These are phyloP conservation scores for Sebastes wilsoni DNA, from an alignment of 2,797 vertebrate genomes.

Conservation along the genomic window DNA sequence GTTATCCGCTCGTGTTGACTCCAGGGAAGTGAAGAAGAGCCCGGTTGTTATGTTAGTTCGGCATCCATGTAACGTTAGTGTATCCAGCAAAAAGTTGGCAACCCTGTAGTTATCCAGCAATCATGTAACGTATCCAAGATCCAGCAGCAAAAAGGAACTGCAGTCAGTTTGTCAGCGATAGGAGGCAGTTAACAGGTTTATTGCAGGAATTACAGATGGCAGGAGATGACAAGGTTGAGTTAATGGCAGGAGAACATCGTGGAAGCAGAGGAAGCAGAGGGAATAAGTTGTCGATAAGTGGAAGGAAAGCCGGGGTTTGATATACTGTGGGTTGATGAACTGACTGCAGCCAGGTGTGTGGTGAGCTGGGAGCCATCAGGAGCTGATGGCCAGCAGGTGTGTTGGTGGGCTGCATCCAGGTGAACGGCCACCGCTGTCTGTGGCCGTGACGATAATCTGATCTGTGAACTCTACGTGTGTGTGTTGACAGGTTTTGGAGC, in stretches of 20 bases:
- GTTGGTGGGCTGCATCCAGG: background rate
- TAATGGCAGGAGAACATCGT: background rate
- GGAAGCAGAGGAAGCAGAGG: background rate
- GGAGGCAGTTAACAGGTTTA: background rate
- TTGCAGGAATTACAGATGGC: background rate
- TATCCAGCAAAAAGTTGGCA: background rate
- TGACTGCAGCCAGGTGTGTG: background rate
- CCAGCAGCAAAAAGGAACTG: too few species aligned
- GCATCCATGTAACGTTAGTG: background rate
- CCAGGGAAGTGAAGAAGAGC: background rate
- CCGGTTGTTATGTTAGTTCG: background rate
- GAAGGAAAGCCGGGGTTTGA: background rate
- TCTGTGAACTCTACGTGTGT: background rate
- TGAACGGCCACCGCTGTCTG: background rate
- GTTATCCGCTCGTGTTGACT: background rate
- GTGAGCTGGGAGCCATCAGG: background rate
- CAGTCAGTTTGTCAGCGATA: too few species aligned
- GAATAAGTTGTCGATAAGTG: background rate
- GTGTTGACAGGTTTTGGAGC: constrained; percentile 88
- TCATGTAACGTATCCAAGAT: background rate
- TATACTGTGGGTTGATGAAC: background rate
- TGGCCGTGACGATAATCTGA: background rate
- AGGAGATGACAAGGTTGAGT: background rate
- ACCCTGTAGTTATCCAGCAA: background rate
- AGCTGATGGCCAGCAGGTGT: background rate